These are phyloP conservation scores for Trachelus tabidus DNA, from an alignment of 2,888 invertebrate genomes.

Conservation along the genomic window DNA sequence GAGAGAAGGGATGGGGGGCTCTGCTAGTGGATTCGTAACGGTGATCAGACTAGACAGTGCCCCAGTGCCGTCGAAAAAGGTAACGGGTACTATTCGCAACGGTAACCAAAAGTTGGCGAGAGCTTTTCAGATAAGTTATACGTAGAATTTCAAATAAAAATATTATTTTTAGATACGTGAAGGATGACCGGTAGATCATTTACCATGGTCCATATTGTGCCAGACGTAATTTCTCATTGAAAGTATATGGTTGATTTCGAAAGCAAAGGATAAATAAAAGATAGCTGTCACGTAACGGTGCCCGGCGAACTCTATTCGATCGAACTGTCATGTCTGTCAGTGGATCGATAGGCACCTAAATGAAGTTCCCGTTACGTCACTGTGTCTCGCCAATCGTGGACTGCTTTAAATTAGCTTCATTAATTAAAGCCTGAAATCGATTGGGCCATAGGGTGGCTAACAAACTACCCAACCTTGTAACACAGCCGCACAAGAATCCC, in stretches of 20 bases:
- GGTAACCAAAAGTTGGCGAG: neutral
- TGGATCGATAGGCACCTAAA: neutral
- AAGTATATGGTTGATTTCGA: neutral
- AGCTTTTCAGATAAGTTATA: neutral
- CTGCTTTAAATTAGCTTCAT: conserved; percentile 50
- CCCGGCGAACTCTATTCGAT: neutral
- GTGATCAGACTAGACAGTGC: neutral
- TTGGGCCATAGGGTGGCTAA: conserved; percentile 19
- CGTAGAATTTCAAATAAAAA: neutral
- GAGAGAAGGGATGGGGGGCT: neutral
- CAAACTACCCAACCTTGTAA: neutral
- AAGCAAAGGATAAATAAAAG: neutral
- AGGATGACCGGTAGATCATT: too few species aligned
- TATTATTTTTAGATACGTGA: too few species aligned
- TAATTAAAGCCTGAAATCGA: conserved; percentile 49
- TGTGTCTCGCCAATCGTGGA: conserved; percentile 23
- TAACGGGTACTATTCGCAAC: neutral
- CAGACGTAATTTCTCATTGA: neutral
- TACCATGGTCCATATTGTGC: neutral
- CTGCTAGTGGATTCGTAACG: neutral
- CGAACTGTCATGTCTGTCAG: neutral
- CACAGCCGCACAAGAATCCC: conserved; percentile 12
- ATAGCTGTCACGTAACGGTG: neutral
- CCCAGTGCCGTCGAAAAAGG: neutral
- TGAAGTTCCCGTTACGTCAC: neutral